These are phyloP conservation scores for Malurus cyaneus DNA, from an alignment of 2,113 vertebrate genomes.

Conservation along the genomic window DNA sequence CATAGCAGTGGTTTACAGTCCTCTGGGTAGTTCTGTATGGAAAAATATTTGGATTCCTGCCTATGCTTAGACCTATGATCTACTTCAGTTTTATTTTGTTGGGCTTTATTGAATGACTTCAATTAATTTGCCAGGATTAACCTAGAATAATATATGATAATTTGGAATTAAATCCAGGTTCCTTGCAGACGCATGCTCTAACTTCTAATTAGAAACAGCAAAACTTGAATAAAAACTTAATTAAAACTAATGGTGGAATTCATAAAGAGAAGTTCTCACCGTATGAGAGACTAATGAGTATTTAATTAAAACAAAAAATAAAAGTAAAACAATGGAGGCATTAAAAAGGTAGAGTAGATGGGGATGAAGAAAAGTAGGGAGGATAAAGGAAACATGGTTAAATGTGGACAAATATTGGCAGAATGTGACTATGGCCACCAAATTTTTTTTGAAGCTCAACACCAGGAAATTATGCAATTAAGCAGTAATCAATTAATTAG, in stretches of 20 bases:
- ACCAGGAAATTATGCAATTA: neutral
- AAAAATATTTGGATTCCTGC: neutral
- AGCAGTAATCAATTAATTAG: conserved; percentile 17
- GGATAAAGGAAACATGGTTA: neutral
- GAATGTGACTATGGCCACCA: neutral
- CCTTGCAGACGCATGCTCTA: neutral
- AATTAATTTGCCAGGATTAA: neutral
- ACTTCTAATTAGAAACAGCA: neutral
- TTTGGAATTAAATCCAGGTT: neutral
- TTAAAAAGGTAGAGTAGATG: neutral
- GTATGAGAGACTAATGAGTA: neutral
- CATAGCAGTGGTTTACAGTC: neutral
- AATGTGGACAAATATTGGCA: neutral
- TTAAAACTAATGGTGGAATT: neutral
- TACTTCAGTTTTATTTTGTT: neutral
- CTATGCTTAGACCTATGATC: neutral
- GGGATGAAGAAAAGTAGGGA: neutral
- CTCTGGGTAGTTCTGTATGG: neutral
- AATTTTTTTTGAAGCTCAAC: neutral
- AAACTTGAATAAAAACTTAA: neutral
- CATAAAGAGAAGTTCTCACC: neutral
- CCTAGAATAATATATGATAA: neutral
- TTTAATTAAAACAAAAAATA: neutral
- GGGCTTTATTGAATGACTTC: neutral
- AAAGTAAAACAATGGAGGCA: neutral